Base-by-base conservation (phyloP, 2,888 invertebrate species). In the Papilio gigon region DNA sequence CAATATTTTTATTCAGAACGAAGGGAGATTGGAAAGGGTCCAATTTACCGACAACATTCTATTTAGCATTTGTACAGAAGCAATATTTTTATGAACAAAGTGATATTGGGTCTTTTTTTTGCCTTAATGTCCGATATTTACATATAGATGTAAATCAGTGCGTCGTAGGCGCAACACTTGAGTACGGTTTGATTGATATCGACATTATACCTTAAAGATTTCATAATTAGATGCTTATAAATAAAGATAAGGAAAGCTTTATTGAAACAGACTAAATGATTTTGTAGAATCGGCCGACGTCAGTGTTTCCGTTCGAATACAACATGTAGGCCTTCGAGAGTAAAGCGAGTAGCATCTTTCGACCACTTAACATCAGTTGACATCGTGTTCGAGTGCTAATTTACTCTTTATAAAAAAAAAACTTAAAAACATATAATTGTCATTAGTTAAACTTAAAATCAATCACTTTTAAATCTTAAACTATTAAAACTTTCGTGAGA, bases 11-110 rank as follows among this genome's bases (percentile, higher is more conserved):
- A 66, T 59, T 35, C 47, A 14, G 22, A 59, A 20, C 17, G 20
- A 47, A 66, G 59, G 33, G 58, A 65, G 17, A 66, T 59, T 66
- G 59, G 35, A 66, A 47, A 66, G 59, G 65, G 44, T 35, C 47
- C 59, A 47, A 66, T 66, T 65, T 65, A 59, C 42, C 33, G 44
- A 17, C n/a, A 44, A 44, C 33, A 33, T 33, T 65, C n/a, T 65
- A 33, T 40, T 30, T 58, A 63, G n/a, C 14, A 20, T 44, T 20
- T 65, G 27, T 22, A 58, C 33, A n/a, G 33, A 44, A 44, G 59
- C 59, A 35, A 53, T 59, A 59, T 59, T 22, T 37, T 59, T 35
- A 37, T 35, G 22, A 53, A 59, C 37, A 20, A 37, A 59, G 33
- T 22, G 14, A 6, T 59, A 14, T 37, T 20, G 22, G 20, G 37